Percentiles rank a stretch among this genome's conserved stretches.
Conservation (phyloP, 2,797 vertebrate species). For the Atherinosoma microstoma region DNA sequence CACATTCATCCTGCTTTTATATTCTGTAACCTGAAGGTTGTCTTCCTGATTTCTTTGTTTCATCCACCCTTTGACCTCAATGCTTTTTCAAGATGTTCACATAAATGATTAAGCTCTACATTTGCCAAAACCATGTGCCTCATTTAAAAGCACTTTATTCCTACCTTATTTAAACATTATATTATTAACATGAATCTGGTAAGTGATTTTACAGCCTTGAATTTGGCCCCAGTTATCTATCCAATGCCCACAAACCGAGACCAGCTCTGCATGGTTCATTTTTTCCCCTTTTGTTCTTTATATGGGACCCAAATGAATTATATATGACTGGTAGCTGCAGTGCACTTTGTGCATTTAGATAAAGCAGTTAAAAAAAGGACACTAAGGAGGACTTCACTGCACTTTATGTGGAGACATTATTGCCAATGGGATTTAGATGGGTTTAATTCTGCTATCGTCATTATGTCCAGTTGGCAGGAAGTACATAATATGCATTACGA, state of each 20-base stretch:
- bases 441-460: slow-evolving; percentile 61
- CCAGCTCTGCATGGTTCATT: slow-evolving; percentile 40
- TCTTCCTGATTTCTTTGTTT: slow-evolving; percentile 39
- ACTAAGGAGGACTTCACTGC: slow-evolving; percentile 58
- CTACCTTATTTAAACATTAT: slow-evolving; percentile 38
- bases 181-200: slow-evolving; percentile 37
- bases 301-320: slow-evolving; percentile 54
- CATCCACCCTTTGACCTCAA: slow-evolving; percentile 42
- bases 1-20: slow-evolving; percentile 26
- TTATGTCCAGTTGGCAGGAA: slow-evolving; percentile 70
- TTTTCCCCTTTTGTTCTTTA: slow-evolving; percentile 37
- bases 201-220: slow-evolving; percentile 32
- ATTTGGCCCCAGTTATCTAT: slow-evolving; percentile 31
- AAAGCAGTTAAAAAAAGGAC: slow-evolving; percentile 55
- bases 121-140: slow-evolving; percentile 25
- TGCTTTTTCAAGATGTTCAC: slow-evolving; percentile 58
- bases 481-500: slow-evolving; percentile 39
- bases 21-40: slow-evolving; percentile 5
- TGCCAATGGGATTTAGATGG: slow-evolving; percentile 60
- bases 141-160: slow-evolving; percentile 34
- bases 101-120: slow-evolving; percentile 56
- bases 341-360: slow-evolving; percentile 64
- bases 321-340: slow-evolving; percentile 59
- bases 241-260: slow-evolving; percentile 30
- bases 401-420: slow-evolving; percentile 66